Evolutionary conservation across 2,888 invertebrate genomes (phyloP).

Genomic region (Nasonia oneida): DNA sequence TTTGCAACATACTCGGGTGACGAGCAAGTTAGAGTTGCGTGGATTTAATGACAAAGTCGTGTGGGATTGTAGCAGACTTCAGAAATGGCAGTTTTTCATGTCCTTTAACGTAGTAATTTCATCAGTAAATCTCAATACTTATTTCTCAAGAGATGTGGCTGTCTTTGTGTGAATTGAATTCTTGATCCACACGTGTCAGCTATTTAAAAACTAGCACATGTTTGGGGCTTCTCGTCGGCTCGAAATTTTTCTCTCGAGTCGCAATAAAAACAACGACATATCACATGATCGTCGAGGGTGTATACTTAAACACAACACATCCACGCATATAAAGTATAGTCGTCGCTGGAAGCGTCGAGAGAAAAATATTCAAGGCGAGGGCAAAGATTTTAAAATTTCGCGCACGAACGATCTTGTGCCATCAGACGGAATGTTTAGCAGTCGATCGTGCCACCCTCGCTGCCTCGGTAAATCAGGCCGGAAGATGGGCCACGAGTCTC

Average conservation of each 20-base stretch:
- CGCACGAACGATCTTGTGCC: constrained; percentile 58
- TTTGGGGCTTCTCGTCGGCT: not conserved
- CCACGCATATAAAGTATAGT: constrained; percentile 15
- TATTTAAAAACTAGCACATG: not conserved
- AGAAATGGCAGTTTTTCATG: no score
- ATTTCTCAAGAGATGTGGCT: not conserved
- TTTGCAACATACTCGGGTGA: not conserved
- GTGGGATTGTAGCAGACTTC: no score
- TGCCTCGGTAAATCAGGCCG: constrained; percentile 48
- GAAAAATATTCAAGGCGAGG: not conserved
- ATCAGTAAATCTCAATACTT: no score
- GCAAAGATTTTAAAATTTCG: constrained; percentile 57
- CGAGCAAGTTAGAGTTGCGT: not conserved
- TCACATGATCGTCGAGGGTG: not conserved
- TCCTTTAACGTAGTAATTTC: no score
- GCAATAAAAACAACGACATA: not conserved
- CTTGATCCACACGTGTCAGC: not conserved
- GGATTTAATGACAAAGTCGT: not conserved
- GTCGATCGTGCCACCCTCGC: constrained; percentile 58
- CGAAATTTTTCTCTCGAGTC: not conserved
- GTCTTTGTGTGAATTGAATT: not conserved
- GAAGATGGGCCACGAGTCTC: constrained; percentile 6
- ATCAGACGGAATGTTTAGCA: constrained; percentile 61
- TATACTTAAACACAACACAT: not conserved
- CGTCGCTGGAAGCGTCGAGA: not conserved